Percentiles rank a stretch among this genome's conserved stretches.
These are phyloP conservation scores for Apis cerana DNA, from an alignment of 1,140 invertebrate genomes.

Conservation along the genomic window DNA sequence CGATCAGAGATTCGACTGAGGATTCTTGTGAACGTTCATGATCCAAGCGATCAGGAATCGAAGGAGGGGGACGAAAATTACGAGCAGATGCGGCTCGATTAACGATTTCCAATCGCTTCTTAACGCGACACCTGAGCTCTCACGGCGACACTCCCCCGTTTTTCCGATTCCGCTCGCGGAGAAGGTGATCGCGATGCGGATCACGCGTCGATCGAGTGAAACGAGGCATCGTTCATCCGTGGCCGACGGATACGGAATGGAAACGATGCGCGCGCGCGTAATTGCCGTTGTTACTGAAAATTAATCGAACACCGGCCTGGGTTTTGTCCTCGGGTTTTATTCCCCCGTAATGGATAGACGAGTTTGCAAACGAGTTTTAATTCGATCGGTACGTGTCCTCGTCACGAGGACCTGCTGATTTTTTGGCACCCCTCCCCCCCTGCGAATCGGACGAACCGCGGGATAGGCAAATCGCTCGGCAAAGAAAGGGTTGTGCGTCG, in stretches of 20 bases:
- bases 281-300: constrained; percentile 1
- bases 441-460: neutral
- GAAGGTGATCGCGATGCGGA: neutral
- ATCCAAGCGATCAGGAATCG: no score
- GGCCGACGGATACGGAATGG: neutral
- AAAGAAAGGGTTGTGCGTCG: neutral
- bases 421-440: neutral
- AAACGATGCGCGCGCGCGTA: constrained; percentile 5
- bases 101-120: constrained; percentile 46
- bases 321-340: neutral
- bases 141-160: no score
- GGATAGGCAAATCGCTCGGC: neutral
- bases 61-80: no score
- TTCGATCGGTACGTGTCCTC: neutral
- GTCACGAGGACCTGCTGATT: neutral
- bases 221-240: neutral
- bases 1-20: no score
- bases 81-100: no score
- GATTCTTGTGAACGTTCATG: no score
- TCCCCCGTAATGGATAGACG: no score
- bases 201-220: constrained; percentile 19
- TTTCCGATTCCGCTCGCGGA: neutral
- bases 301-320: neutral
- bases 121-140: neutral
- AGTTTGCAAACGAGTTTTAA: neutral